A percentile compares a stretch with the other conserved stretches of the same genome.
Conservation (phyloP, 2,888 invertebrate genomes). For the Drosophila vallismaia region DNA sequence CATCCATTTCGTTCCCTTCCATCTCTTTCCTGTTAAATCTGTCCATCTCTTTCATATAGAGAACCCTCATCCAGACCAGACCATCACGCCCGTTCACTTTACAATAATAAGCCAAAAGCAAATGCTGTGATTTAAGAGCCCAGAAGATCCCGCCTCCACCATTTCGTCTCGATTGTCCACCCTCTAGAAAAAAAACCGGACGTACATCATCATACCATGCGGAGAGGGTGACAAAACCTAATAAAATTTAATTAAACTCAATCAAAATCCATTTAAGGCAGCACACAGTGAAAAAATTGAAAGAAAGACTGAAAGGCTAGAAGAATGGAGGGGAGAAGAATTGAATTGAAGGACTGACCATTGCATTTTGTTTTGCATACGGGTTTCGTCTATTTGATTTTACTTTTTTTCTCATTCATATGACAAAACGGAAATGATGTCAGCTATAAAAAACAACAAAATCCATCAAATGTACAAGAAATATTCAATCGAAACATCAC, state of each 20-base stretch:
- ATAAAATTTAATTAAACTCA: slow-evolving; percentile 84
- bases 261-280: slow-evolving; percentile 83
- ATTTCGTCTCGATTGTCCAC: slow-evolving; percentile 1
- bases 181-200: slow-evolving; percentile 48
- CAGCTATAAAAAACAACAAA: slow-evolving; percentile 32
- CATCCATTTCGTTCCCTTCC: not conserved
- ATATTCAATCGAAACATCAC: slow-evolving; percentile 35
- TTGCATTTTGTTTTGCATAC: slow-evolving; percentile 50
- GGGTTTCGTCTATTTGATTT: slow-evolving; percentile 57
- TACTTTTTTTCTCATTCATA: slow-evolving; percentile 25
- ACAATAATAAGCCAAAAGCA: slow-evolving; percentile 62
- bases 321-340: not conserved
- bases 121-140: slow-evolving; percentile 67
- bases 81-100: slow-evolving; percentile 48
- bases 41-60: not conserved
- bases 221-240: slow-evolving; percentile 83
- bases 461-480: not conserved
- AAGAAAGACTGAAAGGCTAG: not conserved
- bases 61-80: slow-evolving; percentile 46
- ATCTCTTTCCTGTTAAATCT: not conserved
- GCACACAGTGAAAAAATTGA: slow-evolving; percentile 46
- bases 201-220: slow-evolving; percentile 47
- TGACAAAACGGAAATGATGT: slow-evolving; percentile 72
- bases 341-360: slow-evolving; percentile 17
- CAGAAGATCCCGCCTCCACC: slow-evolving; percentile 8